These are phyloP conservation scores for Hymenochirus boettgeri DNA, from an alignment of 2,113 vertebrate genomes.

Conservation along the genomic window DNA sequence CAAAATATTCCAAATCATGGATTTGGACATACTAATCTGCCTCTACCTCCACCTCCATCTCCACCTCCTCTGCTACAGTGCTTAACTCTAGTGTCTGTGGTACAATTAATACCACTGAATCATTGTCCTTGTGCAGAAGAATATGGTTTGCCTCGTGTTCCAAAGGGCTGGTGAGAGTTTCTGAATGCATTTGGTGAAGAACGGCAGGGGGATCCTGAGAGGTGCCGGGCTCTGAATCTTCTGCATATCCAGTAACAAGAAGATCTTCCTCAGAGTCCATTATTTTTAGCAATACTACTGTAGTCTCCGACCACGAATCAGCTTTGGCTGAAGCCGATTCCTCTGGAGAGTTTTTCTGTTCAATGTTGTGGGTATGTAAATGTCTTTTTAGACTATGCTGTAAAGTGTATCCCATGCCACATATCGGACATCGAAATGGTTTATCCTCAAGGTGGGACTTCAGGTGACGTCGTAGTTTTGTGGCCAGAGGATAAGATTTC, in stretches of 20 bases:
- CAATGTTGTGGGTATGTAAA: slow-evolving; percentile 58
- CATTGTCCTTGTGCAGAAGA: slow-evolving; percentile 57
- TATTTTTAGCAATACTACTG: slow-evolving; percentile 53
- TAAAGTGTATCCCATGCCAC: slow-evolving; percentile 65
- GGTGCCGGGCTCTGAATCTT: neutral
- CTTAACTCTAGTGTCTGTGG: slow-evolving; percentile 60
- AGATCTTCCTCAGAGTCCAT: slow-evolving; percentile 28
- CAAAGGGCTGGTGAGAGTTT: neutral
- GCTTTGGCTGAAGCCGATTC: neutral
- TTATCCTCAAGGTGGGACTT: slow-evolving; percentile 72
- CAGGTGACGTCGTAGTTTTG: slow-evolving; percentile 77
- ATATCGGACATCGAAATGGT: slow-evolving; percentile 63
- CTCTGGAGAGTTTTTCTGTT: neutral
- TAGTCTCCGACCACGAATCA: slow-evolving; percentile 46
- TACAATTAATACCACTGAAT: slow-evolving; percentile 50
- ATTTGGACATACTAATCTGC: too few relatives aligned
- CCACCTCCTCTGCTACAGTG: slow-evolving; percentile 67
- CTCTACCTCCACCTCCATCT: slow-evolving; percentile 61
- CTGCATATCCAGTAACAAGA: slow-evolving; percentile 16
- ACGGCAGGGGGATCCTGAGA: neutral
- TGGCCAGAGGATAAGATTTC: slow-evolving; percentile 72
- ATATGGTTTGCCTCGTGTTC: slow-evolving; percentile 53
- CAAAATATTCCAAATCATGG: too few relatives aligned
- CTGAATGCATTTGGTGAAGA: slow-evolving; percentile 23
- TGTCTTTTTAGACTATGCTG: slow-evolving; percentile 70